Evolutionary conservation across 2,113 vertebrate genomes (phyloP).

Genomic region (Nycticryphes semicollaris): DNA sequence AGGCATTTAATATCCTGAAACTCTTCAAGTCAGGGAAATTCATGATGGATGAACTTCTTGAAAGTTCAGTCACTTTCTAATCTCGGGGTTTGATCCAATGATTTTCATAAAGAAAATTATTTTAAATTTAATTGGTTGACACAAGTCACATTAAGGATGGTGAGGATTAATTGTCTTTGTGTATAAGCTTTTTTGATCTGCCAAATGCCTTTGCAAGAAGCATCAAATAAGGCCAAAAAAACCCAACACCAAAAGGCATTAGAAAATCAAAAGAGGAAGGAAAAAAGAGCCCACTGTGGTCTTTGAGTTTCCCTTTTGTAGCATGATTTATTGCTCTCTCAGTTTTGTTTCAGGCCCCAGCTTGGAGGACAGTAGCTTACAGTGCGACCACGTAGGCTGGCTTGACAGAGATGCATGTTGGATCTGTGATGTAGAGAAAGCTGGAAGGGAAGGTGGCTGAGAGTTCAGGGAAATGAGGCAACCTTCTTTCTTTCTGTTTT

Average conservation of each 20-base stretch:
- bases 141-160: neutral
- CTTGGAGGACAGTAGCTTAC: neutral
- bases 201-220: neutral
- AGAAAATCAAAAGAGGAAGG: neutral
- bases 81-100: neutral
- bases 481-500: neutral
- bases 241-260: neutral
- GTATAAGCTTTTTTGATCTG: neutral
- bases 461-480: neutral
- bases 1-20: neutral
- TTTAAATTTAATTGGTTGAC: neutral
- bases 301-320: conserved; percentile 9
- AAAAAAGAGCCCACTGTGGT: neutral
- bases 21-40: neutral
- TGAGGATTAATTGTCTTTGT: conserved; percentile 3
- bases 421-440: neutral
- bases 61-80: neutral
- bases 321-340: conserved; percentile 47
- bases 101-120: neutral
- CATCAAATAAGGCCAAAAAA: neutral
- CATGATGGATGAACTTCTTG: neutral
- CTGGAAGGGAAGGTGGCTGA: neutral
- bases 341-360: neutral
- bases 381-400: neutral
- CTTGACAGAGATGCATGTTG: conserved; percentile 43